Base-by-base conservation (phyloP, 2,113 vertebrate species). In the Melanocharis versteri region DNA sequence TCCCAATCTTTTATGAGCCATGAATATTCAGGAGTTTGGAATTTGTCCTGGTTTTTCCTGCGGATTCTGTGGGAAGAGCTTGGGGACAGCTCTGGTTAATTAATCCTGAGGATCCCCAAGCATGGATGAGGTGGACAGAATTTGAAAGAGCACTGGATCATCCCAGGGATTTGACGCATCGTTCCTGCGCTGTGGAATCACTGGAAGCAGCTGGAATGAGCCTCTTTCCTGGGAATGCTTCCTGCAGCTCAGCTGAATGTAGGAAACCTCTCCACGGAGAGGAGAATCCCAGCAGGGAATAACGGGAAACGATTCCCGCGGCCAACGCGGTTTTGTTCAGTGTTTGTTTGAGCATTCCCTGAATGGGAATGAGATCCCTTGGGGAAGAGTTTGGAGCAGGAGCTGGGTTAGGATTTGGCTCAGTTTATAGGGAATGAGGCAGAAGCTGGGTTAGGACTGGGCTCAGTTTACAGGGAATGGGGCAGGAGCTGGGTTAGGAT, bases 121-220 rank as follows among this genome's bases (percentile, higher is more conserved):
- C 20, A 3, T 7, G 57, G 19, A 30, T 4, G 28, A 31, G 37
- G 44, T 0, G 11, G 35, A 20, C 13, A 23, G n/a, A 15, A 13
- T 53, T 83, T 16, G 14, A 12, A 51, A 14, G 5, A 27, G 16
- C 13, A 1, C 4, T 15, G 42, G 45, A 10, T 35, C 20, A 27
- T 35, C 23, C 28, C 13, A 27, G 30, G 58, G 60, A 9, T 69
- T 68, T 62, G 23, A 18, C 4, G 8, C 28, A 13, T 30, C 20
- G 0, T 26, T 68, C 37, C 56, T 37, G 45, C 35, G 10, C 13
- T 2, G 4, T 0, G 21, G 33, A 42, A 44, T 39, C 0, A 1
- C 26, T 58, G 21, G 5, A 13, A 31, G 58, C 50, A 69, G 48
- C 71, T 28, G 61, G 50, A 48, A 60, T 14, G 21, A 73, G 8